These are phyloP conservation scores for Contarinia nasturtii DNA, from an alignment of 1,140 invertebrate species.

Conservation along the genomic window DNA sequence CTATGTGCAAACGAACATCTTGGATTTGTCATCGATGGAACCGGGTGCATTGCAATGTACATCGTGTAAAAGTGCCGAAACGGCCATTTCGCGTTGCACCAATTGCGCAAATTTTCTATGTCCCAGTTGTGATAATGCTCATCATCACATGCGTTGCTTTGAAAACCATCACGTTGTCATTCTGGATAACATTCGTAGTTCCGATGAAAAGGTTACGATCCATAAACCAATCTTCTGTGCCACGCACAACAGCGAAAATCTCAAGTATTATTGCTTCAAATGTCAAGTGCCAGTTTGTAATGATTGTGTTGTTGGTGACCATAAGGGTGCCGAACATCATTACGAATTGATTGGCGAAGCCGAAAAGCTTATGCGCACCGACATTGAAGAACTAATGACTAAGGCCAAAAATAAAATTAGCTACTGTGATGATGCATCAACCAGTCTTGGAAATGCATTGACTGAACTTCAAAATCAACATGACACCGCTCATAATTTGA, in stretches of 20 bases:
- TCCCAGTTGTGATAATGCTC: slow-evolving; percentile 80
- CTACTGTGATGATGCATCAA: slow-evolving; percentile 53
- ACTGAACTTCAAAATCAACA: slow-evolving; percentile 68
- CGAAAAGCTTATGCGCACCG: slow-evolving; percentile 51
- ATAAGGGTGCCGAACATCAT: slow-evolving; percentile 55
- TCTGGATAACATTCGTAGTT: slow-evolving; percentile 68
- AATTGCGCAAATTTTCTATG: slow-evolving; percentile 89
- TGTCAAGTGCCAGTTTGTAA: slow-evolving; percentile 68
- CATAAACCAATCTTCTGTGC: slow-evolving; percentile 68
- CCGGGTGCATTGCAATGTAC: slow-evolving; percentile 60
- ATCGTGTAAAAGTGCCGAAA: slow-evolving; percentile 74
- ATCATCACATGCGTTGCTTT: slow-evolving; percentile 86
- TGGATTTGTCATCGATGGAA: slow-evolving; percentile 66
- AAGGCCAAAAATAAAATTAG: slow-evolving; percentile 53
- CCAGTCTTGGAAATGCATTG: slow-evolving; percentile 53
- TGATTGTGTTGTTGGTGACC: slow-evolving; percentile 59
- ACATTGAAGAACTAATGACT: slow-evolving; percentile 47
- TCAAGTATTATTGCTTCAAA: slow-evolving; percentile 64
- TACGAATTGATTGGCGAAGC: slow-evolving; percentile 57
- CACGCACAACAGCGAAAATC: slow-evolving; percentile 51
- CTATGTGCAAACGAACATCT: slow-evolving; percentile 64
- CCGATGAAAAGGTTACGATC: slow-evolving; percentile 46
- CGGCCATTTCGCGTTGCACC: slow-evolving; percentile 75
- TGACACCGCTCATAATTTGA: slow-evolving; percentile 65
- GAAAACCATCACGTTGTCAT: slow-evolving; percentile 77